Evolutionary conservation across 1,140 invertebrate species (phyloP).

Genomic region (Eciton burchellii): DNA sequence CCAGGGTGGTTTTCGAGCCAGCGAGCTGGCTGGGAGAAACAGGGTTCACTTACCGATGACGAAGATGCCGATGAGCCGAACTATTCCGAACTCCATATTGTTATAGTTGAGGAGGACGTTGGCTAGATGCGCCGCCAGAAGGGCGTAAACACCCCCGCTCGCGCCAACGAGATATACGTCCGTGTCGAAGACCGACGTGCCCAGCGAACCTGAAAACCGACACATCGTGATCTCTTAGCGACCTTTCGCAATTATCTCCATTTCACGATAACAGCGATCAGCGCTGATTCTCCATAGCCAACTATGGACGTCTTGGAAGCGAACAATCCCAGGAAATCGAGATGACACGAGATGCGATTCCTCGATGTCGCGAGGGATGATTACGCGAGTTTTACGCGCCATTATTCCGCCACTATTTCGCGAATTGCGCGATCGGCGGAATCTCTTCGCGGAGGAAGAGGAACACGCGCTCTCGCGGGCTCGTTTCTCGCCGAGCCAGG

Average conservation of each 20-base stretch:
- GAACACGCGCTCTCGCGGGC: neutral
- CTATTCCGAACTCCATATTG: conserved; percentile 97
- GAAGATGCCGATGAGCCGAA: conserved; percentile 95
- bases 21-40: conserved; percentile 34
- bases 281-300: too few relatives aligned
- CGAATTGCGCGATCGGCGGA: conserved; percentile 42
- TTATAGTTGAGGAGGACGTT: conserved; percentile 98
- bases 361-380: too few relatives aligned
- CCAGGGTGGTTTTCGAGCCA: neutral
- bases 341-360: too few relatives aligned
- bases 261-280: too few relatives aligned
- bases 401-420: too few relatives aligned
- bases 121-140: conserved; percentile 96
- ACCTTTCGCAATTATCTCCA: neutral
- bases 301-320: too few relatives aligned
- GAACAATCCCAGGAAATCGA: too few relatives aligned
- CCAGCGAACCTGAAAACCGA: conserved; percentile 90
- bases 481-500: neutral
- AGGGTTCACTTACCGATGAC: conserved; percentile 91
- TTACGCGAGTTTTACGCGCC: too few relatives aligned
- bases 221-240: conserved; percentile 23
- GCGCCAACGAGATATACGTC: conserved; percentile 97
- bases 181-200: conserved; percentile 97
- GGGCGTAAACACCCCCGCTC: conserved; percentile 97
- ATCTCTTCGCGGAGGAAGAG: conserved; percentile 25